Evolutionary conservation across 2,113 vertebrate species (phyloP), one percentile per base, ranked within the genome.

Genomic region (Plecturocebus donacophilus): DNA sequence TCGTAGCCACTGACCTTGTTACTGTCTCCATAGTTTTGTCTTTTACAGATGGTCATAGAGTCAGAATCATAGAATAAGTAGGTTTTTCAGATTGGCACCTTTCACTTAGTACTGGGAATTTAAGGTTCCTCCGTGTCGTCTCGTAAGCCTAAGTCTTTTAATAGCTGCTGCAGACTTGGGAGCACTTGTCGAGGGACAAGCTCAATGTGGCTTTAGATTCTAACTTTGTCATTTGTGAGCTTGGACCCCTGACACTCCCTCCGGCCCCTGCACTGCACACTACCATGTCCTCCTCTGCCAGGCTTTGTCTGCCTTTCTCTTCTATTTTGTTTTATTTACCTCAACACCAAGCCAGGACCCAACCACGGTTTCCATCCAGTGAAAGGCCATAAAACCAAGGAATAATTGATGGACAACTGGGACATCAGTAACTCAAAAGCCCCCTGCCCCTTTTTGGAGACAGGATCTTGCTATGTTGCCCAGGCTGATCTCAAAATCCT

Each of bases 311-410:
- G 61, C 12, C 75, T 61, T 32, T 52, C 25, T 30, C 49, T 82
- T 20, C 38, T 25, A 0, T 25, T 32, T 58, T 16, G 32, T 61
- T 56, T 47, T 61, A 19, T 23, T 58, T 27, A 21, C 3, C 20
- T 35, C 14, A 0, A n/a, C 23, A 2, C 66, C 32, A 23, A 27
- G 73, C n/a, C n/a, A 38, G 27, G 2, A 3, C 73, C 61, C 64
- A 76, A 64, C 8, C 9, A 21, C 0, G 4, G 30, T 1, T 20
- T 16, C 2, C 56, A 21, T 0, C 5, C 35, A 3, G 35, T 1
- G 54, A 88, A 64, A 80, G 79, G 12, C 14, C 13, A 0, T 2
- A 52, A 80, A 71, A 17, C 14, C 13, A 0, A 2, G 5, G 81
- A 56, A 10, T 17, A 40, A 23, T 0, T 2, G 52, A 13, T 3